Percentiles rank a stretch among this genome's conserved stretches.
phyloP scores from a whole-genome alignment of 1,140 invertebrate species.

The Drosophila nigromelanica region DNA sequence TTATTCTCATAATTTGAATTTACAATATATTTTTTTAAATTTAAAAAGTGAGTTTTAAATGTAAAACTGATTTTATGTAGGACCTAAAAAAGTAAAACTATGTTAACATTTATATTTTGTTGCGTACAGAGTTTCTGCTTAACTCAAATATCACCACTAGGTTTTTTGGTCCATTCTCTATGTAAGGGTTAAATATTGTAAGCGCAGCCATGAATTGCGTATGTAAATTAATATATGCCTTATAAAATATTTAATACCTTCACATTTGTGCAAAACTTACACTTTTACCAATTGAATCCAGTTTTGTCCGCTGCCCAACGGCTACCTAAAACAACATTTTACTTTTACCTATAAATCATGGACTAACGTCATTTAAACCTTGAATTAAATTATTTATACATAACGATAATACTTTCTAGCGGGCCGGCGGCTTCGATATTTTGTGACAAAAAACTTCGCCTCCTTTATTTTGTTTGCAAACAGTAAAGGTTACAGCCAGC shows the following conservation, averaged over 20 bases:
- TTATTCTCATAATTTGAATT: too few species aligned
- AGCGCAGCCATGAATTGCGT: too few species aligned
- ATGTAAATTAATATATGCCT: too few species aligned
- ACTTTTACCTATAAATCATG: conserved; percentile 40
- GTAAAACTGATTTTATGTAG: too few species aligned
- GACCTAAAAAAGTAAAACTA: too few species aligned
- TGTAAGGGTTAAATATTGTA: too few species aligned
- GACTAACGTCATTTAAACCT: conserved; percentile 6
- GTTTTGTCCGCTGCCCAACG: not conserved
- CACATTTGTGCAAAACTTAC: not conserved
- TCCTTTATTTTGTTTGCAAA: not conserved
- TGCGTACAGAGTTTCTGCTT: too few species aligned
- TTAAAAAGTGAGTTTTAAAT: too few species aligned
- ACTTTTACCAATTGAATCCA: conserved; percentile 1
- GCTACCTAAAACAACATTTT: not conserved
- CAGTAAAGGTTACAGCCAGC: not conserved
- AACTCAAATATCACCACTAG: too few species aligned
- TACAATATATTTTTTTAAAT: too few species aligned
- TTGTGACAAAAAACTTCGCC: conserved; percentile 13
- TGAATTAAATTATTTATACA: conserved; percentile 7
- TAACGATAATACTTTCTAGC: conserved; percentile 50
- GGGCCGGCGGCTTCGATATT: not conserved
- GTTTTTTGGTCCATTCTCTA: too few species aligned
- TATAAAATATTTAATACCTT: not conserved
- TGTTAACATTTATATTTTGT: too few species aligned